Evolutionary conservation across 1,140 invertebrate genomes (phyloP), one percentile per base, ranked within the genome.

Genomic region (Chlorops oryzae): DNA sequence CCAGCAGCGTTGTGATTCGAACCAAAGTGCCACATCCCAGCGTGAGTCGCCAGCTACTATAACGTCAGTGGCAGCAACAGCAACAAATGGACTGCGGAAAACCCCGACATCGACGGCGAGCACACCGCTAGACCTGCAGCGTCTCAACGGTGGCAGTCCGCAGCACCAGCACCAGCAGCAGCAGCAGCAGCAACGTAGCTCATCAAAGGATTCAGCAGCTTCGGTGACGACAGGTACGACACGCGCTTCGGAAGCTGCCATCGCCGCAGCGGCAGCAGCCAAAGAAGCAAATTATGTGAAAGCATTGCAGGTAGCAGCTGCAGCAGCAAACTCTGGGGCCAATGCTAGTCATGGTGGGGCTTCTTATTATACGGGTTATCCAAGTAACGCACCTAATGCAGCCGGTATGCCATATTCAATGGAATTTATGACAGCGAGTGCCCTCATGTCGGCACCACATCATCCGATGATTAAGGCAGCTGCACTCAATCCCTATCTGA

Each of bases 371-470:
- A 70, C 76, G 13, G 75, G 77, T 49, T 67, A 77, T 58, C 76
- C 73, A 39, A 72, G 68, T 27, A 66, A 63, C 15, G 77, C 77
- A 12, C 79, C 78, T 1, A 52, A 78, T 57, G 76, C 79, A 2
- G 80, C 74, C 52, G 75, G 73, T 42, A 77, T 80, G 9, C 81
- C 81, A 0, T 65, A 81, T 60, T 79, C 81, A 2, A 82, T 87
- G 74, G 85, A 87, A 59, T 67, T 85, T 40, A 85, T 86, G 81
- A 70, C 79, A 2, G 80, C 83, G 3, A 84, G 79, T 50, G 84
- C 81, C 44, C 63, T 86, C 18, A 80, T 87, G 76, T 82, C 81
- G 4, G 82, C 81, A 5, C 83, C 82, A 9, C 84, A 86, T 56
- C 84, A 86, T 58, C 78, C 80, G 10, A 82, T 82, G 18, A 67